phyloP scores from a whole-genome alignment of 2,888 invertebrate species.

The Drosophila pseudotalamancana region DNA sequence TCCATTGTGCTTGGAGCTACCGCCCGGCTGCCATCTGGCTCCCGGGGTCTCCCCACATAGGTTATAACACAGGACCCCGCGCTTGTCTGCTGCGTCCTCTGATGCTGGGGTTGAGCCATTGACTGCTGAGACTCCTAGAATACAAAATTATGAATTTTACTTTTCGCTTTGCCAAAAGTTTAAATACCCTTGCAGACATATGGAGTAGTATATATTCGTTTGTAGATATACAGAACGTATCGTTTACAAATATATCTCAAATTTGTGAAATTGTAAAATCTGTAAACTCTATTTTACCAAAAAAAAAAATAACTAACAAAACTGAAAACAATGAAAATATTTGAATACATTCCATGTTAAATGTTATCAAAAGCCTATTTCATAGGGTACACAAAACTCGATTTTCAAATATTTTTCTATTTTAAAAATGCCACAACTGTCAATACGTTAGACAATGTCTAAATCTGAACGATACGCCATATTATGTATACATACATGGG shows the following conservation, averaged over 20 bases:
- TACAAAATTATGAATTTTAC: neutral
- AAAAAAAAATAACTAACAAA: neutral
- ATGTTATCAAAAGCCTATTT: neutral
- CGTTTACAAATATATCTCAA: neutral
- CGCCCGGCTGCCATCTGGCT: constrained; percentile 13
- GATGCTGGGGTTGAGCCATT: constrained; percentile 9
- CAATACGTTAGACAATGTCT: too few relatives aligned
- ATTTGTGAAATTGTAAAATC: neutral
- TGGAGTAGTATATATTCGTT: neutral
- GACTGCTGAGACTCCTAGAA: constrained; percentile 22
- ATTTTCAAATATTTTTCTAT: neutral
- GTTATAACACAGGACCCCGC: constrained; percentile 65
- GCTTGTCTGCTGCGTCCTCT: constrained; percentile 39
- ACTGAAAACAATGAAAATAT: neutral
- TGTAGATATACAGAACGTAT: neutral
- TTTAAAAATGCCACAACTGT: too few relatives aligned
- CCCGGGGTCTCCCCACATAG: constrained; percentile 66
- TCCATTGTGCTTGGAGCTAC: constrained; percentile 28
- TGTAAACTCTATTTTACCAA: neutral
- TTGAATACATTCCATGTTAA: neutral
- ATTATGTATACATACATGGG: too few relatives aligned
- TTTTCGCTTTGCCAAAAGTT: neutral
- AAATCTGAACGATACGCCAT: too few relatives aligned
- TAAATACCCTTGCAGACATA: constrained; percentile 4
- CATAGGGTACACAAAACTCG: neutral